A percentile compares a stretch with the other conserved stretches of the same genome.
phyloP scores from a whole-genome alignment of 2,888 invertebrate genomes.

The Eristalinus sepulchralis region DNA sequence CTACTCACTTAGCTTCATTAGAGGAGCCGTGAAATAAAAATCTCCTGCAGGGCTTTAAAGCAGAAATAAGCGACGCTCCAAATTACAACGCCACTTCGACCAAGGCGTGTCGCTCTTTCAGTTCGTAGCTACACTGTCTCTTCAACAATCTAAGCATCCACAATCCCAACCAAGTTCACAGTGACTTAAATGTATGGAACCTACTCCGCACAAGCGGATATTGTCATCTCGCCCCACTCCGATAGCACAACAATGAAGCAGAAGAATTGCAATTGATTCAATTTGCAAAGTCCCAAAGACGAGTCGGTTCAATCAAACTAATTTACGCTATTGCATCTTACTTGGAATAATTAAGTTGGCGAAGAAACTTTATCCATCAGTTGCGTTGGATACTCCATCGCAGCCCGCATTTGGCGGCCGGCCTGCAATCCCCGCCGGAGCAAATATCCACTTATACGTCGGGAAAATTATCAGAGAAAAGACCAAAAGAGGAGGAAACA shows the following conservation, averaged over 20 bases:
- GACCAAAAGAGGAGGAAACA: neutral
- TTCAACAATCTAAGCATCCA: too few relatives aligned
- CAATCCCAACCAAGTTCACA: too few relatives aligned
- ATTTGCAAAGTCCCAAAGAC: neutral
- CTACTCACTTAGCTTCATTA: too few relatives aligned
- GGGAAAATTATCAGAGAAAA: constrained; percentile 16
- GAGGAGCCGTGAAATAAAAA: too few relatives aligned
- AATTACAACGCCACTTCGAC: too few relatives aligned
- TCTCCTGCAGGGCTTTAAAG: too few relatives aligned
- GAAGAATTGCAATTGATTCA: neutral
- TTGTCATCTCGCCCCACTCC: neutral
- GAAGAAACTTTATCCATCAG: constrained; percentile 43
- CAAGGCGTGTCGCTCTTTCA: too few relatives aligned
- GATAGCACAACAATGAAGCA: neutral
- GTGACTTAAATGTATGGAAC: too few relatives aligned
- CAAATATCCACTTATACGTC: neutral
- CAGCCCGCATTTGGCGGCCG: neutral
- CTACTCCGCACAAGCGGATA: too few relatives aligned
- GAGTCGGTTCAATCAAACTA: neutral
- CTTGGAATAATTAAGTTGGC: constrained; percentile 25
- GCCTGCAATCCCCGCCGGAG: neutral
- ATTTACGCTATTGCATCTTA: constrained; percentile 13
- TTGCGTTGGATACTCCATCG: neutral
- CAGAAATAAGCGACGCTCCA: too few relatives aligned
- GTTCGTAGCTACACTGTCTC: too few relatives aligned